Evolutionary conservation across 2,797 vertebrate genomes (phyloP).

Genomic region (Sebastes minor): DNA sequence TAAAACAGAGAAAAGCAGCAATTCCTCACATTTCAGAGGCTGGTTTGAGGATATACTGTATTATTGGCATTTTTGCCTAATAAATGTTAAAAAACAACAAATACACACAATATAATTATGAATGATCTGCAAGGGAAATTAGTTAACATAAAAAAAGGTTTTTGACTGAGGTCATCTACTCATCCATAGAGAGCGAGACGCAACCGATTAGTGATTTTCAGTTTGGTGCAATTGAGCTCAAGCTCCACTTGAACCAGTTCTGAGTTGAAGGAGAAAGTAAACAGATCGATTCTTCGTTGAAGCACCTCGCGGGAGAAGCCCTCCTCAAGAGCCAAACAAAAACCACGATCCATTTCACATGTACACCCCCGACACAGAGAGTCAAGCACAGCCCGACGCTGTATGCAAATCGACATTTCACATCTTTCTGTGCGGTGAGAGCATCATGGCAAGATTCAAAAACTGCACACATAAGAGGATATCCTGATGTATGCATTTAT

Average conservation of each 20-base stretch:
- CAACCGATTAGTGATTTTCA: slow-evolving; percentile 51
- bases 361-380: not conserved
- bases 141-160: not conserved
- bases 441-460: not conserved
- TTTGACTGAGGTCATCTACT: slow-evolving; percentile 8
- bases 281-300: slow-evolving; percentile 71
- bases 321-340: slow-evolving; percentile 31
- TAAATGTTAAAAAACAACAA: not conserved
- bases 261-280: slow-evolving; percentile 48
- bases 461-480: slow-evolving; percentile 32
- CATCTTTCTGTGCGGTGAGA: slow-evolving; percentile 6
- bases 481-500: slow-evolving; percentile 38
- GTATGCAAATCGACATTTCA: slow-evolving; percentile 24
- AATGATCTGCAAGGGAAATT: not conserved
- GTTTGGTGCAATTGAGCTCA: slow-evolving; percentile 40
- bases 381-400: not conserved
- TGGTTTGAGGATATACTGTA: not conserved
- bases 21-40: not conserved
- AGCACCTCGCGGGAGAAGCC: slow-evolving; percentile 35
- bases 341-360: slow-evolving; percentile 12
- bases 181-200: slow-evolving; percentile 11
- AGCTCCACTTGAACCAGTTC: slow-evolving; percentile 40
- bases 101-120: not conserved
- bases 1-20: not conserved
- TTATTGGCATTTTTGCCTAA: not conserved